Evolutionary conservation across 2,888 invertebrate species (phyloP).

Genomic region (Amitus sp.): DNA sequence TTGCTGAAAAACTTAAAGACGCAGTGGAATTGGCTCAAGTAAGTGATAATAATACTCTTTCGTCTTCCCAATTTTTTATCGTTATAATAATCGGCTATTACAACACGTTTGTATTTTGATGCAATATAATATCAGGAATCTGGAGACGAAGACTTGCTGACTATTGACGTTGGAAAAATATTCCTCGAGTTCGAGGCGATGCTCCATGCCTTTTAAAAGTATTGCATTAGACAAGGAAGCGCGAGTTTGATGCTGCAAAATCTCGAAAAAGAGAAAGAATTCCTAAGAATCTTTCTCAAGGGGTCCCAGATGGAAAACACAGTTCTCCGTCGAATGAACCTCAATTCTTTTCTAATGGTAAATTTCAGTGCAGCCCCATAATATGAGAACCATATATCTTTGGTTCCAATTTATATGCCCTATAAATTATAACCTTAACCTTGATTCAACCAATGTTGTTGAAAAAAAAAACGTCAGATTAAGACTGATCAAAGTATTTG

Average conservation of each 20-base stretch:
- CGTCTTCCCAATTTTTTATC: no score
- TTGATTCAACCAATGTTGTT: slow-evolving; percentile 48
- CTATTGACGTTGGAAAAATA: slow-evolving; percentile 90
- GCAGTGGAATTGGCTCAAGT: slow-evolving; percentile 82
- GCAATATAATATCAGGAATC: slow-evolving; percentile 58
- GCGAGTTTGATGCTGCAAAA: slow-evolving; percentile 89
- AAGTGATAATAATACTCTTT: slow-evolving; percentile 7
- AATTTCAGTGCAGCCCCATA: no score
- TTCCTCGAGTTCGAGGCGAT: slow-evolving; percentile 91
- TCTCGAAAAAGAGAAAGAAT: slow-evolving; percentile 93
- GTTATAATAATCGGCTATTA: slow-evolving; percentile 3
- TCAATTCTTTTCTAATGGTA: slow-evolving; percentile 98
- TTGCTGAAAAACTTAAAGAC: slow-evolving; percentile 87
- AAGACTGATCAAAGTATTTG: neutral
- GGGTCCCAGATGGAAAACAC: slow-evolving; percentile 98
- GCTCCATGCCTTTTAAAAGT: slow-evolving; percentile 94
- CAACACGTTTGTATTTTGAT: neutral
- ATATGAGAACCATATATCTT: no score
- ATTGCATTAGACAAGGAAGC: slow-evolving; percentile 92
- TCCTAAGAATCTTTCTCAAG: slow-evolving; percentile 90
- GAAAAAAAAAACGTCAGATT: neutral
- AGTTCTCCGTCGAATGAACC: slow-evolving; percentile 91
- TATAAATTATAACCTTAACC: no score
- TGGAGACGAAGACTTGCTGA: slow-evolving; percentile 79
- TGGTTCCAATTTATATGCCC: no score